Evolutionary conservation across 2,797 vertebrate genomes (phyloP).

Genomic region (Lepus townsendii): DNA sequence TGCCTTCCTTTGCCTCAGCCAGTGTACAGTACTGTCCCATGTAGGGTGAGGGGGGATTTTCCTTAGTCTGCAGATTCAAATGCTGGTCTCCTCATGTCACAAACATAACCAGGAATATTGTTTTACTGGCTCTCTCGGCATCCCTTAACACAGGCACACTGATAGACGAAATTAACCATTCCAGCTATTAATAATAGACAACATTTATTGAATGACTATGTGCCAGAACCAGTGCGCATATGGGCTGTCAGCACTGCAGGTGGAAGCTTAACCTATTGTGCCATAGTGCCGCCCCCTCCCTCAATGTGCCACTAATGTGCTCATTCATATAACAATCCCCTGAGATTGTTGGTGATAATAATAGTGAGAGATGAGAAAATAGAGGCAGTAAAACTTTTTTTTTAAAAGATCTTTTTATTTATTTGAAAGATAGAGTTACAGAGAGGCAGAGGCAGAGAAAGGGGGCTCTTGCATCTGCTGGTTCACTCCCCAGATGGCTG

Average conservation of each 20-base stretch:
- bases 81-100: neutral
- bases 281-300: no score
- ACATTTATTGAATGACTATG: neutral
- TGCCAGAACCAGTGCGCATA: no score
- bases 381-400: neutral
- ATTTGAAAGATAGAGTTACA: no score
- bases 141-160: no score
- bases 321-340: neutral
- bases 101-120: neutral
- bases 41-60: neutral
- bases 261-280: no score
- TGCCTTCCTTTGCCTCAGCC: neutral
- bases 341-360: neutral
- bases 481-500: no score
- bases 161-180: neutral
- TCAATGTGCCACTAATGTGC: no score
- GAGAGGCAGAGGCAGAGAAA: no score
- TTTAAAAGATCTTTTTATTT: no score
- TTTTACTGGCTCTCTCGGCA: neutral
- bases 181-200: neutral
- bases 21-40: no score
- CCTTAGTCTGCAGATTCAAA: neutral
- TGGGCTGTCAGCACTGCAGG: no score
- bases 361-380: neutral
- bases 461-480: no score